Evolutionary conservation across 2,113 vertebrate species (phyloP).

Genomic region (Phrynosoma blainvillii): DNA sequence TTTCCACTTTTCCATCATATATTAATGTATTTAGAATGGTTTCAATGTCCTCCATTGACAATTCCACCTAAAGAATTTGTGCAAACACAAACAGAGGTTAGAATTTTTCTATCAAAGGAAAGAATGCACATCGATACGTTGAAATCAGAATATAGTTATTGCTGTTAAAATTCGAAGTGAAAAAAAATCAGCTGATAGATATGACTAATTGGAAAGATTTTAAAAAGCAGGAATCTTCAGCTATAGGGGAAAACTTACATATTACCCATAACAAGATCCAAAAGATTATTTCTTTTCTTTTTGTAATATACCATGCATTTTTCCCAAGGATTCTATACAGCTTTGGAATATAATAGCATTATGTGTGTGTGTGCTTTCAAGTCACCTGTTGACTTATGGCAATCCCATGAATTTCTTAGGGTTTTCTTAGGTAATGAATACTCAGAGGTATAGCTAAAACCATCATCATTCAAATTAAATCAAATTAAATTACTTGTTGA

Average conservation of each 20-base stretch:
- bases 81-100: background rate
- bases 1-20: slow-evolving; percentile 97
- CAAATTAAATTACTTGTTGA: too few species aligned
- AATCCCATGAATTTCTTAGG: too few species aligned
- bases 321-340: too few species aligned
- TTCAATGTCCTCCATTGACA: slow-evolving; percentile 99
- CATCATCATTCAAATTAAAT: too few species aligned
- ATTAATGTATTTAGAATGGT: slow-evolving; percentile 98
- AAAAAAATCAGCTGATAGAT: background rate
- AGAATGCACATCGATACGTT: background rate
- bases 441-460: too few species aligned
- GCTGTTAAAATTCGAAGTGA: background rate
- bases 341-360: too few species aligned
- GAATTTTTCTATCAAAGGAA: background rate
- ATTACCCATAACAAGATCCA: background rate
- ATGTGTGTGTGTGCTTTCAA: too few species aligned
- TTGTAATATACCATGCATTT: too few species aligned
- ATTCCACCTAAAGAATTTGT: slow-evolving; percentile 84
- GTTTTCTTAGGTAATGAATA: too few species aligned
- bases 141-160: background rate
- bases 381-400: too few species aligned
- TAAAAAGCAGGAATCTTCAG: background rate
- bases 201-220: background rate
- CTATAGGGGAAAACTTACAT: background rate
- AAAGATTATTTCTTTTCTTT: background rate